Percentiles rank a stretch among this genome's conserved stretches.
Evolutionary conservation across 2,113 vertebrate species (phyloP).

Genomic region (Chiloscyllium plagiosum): DNA sequence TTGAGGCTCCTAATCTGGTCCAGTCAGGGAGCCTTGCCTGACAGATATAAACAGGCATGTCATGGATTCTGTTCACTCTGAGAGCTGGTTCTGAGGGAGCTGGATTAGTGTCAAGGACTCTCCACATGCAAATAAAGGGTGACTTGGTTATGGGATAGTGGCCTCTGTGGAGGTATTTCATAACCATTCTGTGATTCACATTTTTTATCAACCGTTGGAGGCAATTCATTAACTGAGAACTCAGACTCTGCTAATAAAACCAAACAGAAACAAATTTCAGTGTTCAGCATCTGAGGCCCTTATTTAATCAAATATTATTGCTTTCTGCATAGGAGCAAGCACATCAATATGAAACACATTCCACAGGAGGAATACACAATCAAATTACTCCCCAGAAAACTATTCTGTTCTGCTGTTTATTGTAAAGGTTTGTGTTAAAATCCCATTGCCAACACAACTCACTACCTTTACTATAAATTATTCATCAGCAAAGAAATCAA

Average conservation of each 20-base stretch:
- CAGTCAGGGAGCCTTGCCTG: no score
- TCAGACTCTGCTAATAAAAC: not conserved
- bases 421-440: not conserved
- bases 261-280: not conserved
- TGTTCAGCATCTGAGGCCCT: not conserved
- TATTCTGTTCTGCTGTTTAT: not conserved
- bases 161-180: no score
- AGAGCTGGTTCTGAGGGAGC: no score
- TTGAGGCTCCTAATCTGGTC: no score
- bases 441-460: not conserved
- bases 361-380: not conserved
- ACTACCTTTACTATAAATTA: not conserved
- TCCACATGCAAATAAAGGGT: no score
- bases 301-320: conserved; percentile 20
- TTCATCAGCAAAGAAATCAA: not conserved
- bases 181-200: not conserved
- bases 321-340: not conserved
- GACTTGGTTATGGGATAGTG: no score
- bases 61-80: no score
- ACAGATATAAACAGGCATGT: no score
- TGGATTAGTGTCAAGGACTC: no score
- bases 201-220: not conserved
- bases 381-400: not conserved
- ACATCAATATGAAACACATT: not conserved
- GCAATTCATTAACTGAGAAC: not conserved